Base-by-base conservation (phyloP, 92 coral and sea anemone genomes). In the Heteractis magnifica region DNA sequence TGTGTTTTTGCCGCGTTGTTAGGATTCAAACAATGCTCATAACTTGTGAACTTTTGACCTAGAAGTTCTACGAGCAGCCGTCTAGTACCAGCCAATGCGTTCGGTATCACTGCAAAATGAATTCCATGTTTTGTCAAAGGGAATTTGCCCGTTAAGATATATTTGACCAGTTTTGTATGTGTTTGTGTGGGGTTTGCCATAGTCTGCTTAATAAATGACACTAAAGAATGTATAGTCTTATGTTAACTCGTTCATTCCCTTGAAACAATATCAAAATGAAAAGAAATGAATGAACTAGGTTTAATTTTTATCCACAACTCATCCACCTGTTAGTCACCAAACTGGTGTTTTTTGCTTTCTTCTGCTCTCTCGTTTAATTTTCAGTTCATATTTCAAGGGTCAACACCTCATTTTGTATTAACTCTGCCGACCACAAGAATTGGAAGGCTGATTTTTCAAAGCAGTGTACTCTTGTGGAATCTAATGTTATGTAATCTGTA, bases 21-120 rank as follows among this genome's bases (percentile, higher is more conserved):
- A 20, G 73, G 70, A 62, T 62, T 11, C 23, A 62, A 18, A 62
- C 26, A 62, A 62, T 62, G 70, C 70, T 62, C 10, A 62, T 62
- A 23, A 62, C 18, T 23, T 68, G 58, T 68, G 44, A 68, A 68
- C 73, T 68, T 68, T 23, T 68, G 73, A 68, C 73, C 73, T 68
- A 68, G 49, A 68, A 7, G 50, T 68, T 68, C 73, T 23, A 41
- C 18, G 73, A 26, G 26, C 20, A 26, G 49, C 49, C 14, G 48
- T 21, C 48, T 2, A 8, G 11, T 48, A 68, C 73, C 73, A 68
- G 73, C 73, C 9, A 68, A 48, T 26, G 3, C 15, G 70, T 62
- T 68, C 73, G 73, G 73, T 68, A 68, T 68, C 49, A 62, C 10
- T 18, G 70, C 70, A 62, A 12, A 3, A n/a, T n/a, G 20, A n/a